A percentile compares a stretch with the other conserved stretches of the same genome.
phyloP scores from a whole-genome alignment of 30 jellyfish, hydroid and myxozoan species.

The Chironex yamaguchii region DNA sequence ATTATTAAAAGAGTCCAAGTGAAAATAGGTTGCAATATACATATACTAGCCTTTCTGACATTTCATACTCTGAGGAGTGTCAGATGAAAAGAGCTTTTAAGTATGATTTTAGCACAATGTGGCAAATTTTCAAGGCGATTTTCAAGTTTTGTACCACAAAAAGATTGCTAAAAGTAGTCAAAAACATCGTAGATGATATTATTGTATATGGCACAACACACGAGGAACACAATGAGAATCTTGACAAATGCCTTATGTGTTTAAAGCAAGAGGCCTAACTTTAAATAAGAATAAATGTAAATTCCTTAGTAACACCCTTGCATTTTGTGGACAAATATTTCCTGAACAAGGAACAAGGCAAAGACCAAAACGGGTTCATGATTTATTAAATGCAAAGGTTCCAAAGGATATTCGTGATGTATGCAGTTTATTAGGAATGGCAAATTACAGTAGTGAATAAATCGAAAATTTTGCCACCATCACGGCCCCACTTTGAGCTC shows the following conservation, averaged over 20 bases:
- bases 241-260: too few relatives aligned
- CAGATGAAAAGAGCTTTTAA: too few relatives aligned
- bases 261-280: slow-evolving; percentile 10
- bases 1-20: too few relatives aligned
- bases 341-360: slow-evolving; percentile 32
- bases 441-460: slow-evolving; percentile 26
- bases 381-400: slow-evolving; percentile 7
- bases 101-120: too few relatives aligned
- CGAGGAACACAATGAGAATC: slow-evolving; percentile 56
- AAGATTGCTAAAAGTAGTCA: too few relatives aligned
- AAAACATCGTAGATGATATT: slow-evolving; percentile 65
- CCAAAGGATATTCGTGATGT: slow-evolving; percentile 37
- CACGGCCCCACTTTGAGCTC: slow-evolving; percentile 46
- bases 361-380: slow-evolving; percentile 22
- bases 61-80: too few relatives aligned
- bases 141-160: too few relatives aligned
- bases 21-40: too few relatives aligned
- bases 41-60: too few relatives aligned
- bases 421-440: slow-evolving; percentile 55
- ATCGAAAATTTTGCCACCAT: slow-evolving; percentile 23
- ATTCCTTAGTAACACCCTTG: slow-evolving; percentile 38
- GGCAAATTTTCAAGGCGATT: too few relatives aligned
- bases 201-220: slow-evolving; percentile 40
- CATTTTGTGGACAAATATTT: slow-evolving; percentile 46
- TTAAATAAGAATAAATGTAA: slow-evolving; percentile 55